These are phyloP conservation scores for Drosophila elegans DNA, from an alignment of 1,140 invertebrate species.

Conservation along the genomic window DNA sequence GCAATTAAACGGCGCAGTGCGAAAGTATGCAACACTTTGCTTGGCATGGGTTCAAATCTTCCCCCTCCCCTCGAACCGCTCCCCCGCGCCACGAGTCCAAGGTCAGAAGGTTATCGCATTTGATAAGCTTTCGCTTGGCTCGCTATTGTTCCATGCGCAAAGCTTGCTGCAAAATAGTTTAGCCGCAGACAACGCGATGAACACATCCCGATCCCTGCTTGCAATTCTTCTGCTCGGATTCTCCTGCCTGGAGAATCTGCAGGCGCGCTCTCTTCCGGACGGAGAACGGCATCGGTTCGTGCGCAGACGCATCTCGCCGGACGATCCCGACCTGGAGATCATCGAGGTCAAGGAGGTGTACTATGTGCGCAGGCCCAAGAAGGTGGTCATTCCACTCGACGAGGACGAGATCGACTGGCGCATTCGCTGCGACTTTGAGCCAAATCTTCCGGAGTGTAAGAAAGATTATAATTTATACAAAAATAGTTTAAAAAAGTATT, in stretches of 20 bases:
- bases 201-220: conserved; percentile 35
- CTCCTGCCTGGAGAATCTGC: conserved; percentile 6
- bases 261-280: conserved; percentile 22
- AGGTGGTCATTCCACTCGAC: conserved; percentile 12
- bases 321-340: conserved; percentile 29
- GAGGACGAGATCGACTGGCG: conserved; percentile 32
- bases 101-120: conserved; percentile 38
- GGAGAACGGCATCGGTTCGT: conserved; percentile 25
- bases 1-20: conserved; percentile 10
- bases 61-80: background rate
- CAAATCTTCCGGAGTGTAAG: conserved; percentile 16
- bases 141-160: background rate
- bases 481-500: too few species aligned
- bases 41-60: background rate
- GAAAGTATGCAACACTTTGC: conserved; percentile 37
- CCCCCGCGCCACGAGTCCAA: background rate
- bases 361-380: conserved; percentile 35
- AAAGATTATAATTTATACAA: background rate
- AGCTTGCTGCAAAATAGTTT: conserved; percentile 8
- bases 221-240: conserved; percentile 10
- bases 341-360: conserved; percentile 57
- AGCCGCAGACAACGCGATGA: conserved; percentile 29
- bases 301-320: conserved; percentile 15
- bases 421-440: conserved; percentile 33
- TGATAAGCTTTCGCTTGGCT: conserved; percentile 28